These are phyloP conservation scores for Telenomus remus DNA, from an alignment of 1,140 invertebrate species.

Conservation along the genomic window DNA sequence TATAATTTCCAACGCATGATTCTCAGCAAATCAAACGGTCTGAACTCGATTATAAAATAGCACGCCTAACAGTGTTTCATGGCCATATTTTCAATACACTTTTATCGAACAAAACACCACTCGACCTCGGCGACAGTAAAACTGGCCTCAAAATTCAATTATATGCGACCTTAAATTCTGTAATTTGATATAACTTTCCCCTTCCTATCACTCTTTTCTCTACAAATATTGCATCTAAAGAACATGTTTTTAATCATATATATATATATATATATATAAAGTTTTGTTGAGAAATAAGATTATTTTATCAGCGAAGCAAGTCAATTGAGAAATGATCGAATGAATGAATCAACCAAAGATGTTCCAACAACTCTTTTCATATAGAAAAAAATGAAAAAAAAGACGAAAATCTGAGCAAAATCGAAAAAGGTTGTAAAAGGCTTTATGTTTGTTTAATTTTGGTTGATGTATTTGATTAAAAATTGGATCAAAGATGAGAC, in stretches of 20 bases:
- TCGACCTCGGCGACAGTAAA: slow-evolving; percentile 12
- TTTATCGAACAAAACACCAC: slow-evolving; percentile 23
- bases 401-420: too few species aligned
- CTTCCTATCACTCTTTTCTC: background rate
- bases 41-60: slow-evolving; percentile 4
- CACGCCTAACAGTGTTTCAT: slow-evolving; percentile 20
- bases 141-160: slow-evolving; percentile 41
- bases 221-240: background rate
- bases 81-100: slow-evolving; percentile 23
- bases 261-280: too few species aligned
- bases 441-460: too few species aligned
- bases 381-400: too few species aligned
- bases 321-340: too few species aligned
- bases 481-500: background rate
- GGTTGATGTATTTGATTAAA: background rate
- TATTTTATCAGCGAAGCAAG: too few species aligned
- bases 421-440: too few species aligned
- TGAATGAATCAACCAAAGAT: too few species aligned
- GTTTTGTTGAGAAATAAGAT: too few species aligned
- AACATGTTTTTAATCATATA: too few species aligned
- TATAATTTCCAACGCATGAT: background rate
- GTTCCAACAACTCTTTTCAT: too few species aligned
- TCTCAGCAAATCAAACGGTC: background rate
- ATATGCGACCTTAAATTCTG: slow-evolving; percentile 17
- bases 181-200: slow-evolving; percentile 1